phyloP scores from a whole-genome alignment of 2,888 invertebrate species.

The Criorhina ranunculi region DNA sequence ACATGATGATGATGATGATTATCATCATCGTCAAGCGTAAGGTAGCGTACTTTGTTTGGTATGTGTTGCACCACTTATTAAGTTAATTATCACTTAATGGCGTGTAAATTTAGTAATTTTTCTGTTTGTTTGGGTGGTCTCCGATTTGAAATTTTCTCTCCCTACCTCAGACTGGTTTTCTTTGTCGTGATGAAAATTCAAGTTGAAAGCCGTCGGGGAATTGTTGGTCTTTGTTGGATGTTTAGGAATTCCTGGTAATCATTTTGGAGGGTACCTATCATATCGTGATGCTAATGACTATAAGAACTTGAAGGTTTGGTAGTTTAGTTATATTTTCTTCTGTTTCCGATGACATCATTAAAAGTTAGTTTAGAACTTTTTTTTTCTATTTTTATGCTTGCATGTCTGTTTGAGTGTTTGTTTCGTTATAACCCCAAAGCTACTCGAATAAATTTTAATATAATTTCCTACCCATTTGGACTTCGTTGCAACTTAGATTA shows the following conservation, averaged over 20 bases:
- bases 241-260: neutral
- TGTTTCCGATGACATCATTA: too few species aligned
- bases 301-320: too few species aligned
- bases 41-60: neutral
- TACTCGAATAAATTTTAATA: too few species aligned
- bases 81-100: conserved; percentile 75
- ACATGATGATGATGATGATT: conserved; percentile 39
- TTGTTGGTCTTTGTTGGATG: neutral
- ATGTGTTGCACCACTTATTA: conserved; percentile 62
- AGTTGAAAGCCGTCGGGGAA: neutral
- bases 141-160: neutral
- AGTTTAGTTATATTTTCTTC: too few species aligned
- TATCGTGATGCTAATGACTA: too few species aligned
- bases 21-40: conserved; percentile 9
- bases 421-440: too few species aligned
- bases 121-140: conserved; percentile 56
- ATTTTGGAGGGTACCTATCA: neutral
- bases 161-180: neutral
- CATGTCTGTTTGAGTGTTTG: too few species aligned
- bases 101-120: conserved; percentile 63
- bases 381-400: too few species aligned
- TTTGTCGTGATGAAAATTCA: neutral
- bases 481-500: too few species aligned
- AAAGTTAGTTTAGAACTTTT: too few species aligned
- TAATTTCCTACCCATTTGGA: too few species aligned